These are phyloP conservation scores for Muscidifurax raptorellus DNA, from an alignment of 1,140 invertebrate genomes.

Conservation along the genomic window DNA sequence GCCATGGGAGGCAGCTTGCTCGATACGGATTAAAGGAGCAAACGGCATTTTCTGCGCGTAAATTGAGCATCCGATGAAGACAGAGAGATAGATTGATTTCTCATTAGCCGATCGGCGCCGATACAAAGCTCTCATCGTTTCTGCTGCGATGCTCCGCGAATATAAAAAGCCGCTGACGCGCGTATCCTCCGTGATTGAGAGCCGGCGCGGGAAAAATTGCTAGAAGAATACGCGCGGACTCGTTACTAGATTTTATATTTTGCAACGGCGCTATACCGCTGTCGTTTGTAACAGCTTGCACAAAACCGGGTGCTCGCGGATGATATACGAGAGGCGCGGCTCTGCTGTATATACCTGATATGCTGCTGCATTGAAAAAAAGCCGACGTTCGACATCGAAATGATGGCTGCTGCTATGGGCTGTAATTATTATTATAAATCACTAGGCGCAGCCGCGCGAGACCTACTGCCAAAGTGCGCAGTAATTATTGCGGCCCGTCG, in stretches of 20 bases:
- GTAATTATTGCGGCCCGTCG: slow-evolving; percentile 17
- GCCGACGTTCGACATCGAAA: slow-evolving; percentile 5
- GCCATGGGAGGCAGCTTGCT: no score
- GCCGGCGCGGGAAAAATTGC: not conserved
- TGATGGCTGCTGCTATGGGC: not conserved
- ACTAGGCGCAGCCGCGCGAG: not conserved
- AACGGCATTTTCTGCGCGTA: not conserved
- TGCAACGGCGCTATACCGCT: not conserved
- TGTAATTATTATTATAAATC: slow-evolving; percentile 47
- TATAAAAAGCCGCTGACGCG: slow-evolving; percentile 25
- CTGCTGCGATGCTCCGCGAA: not conserved
- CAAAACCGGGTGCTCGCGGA: slow-evolving; percentile 26
- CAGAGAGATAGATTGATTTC: slow-evolving; percentile 14
- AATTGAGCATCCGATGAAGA: not conserved
- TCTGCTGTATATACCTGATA: not conserved
- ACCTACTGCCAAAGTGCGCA: not conserved
- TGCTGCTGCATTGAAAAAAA: not conserved
- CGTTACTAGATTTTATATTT: slow-evolving; percentile 38
- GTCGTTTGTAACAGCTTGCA: slow-evolving; percentile 40
- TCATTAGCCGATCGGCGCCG: slow-evolving; percentile 4
- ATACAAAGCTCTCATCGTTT: not conserved
- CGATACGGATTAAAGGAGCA: no score
- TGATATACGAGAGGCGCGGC: slow-evolving; percentile 37
- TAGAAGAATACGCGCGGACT: not conserved
- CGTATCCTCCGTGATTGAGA: slow-evolving; percentile 21